A percentile compares a stretch with the other conserved stretches of the same genome.
phyloP scores from a whole-genome alignment of 1,140 invertebrate species.

The Plectrocnemia conspersa region DNA sequence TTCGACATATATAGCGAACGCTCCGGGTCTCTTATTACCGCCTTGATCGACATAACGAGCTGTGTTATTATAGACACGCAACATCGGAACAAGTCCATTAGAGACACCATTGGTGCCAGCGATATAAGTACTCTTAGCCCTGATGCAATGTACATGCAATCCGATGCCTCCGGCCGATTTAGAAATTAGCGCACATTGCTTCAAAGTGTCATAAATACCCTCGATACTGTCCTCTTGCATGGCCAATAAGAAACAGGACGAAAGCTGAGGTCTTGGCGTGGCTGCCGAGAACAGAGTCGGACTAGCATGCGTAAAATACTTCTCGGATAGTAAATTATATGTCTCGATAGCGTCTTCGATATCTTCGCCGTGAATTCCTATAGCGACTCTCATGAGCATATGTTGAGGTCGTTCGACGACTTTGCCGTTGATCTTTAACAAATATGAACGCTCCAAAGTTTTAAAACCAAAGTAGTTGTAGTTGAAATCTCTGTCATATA shows the following conservation, averaged over 20 bases:
- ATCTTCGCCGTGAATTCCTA: constrained; percentile 94
- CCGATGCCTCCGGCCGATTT: constrained; percentile 98
- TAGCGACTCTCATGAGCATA: constrained; percentile 96
- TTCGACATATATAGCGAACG: constrained; percentile 98
- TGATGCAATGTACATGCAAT: constrained; percentile 93
- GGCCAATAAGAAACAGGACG: constrained; percentile 92
- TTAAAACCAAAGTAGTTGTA: constrained; percentile 99
- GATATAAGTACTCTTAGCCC: constrained; percentile 87
- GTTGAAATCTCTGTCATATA: constrained; percentile 94
- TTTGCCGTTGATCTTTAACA: constrained; percentile 91
- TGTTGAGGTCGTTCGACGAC: constrained; percentile 96
- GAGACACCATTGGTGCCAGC: constrained; percentile 92
- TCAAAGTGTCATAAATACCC: constrained; percentile 94
- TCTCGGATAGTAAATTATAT: constrained; percentile 92
- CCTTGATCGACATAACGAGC: constrained; percentile 98
- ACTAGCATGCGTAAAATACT: constrained; percentile 97
- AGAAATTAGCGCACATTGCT: constrained; percentile 93
- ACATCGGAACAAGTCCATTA: constrained; percentile 97
- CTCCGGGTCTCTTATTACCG: constrained; percentile 96
- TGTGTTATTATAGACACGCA: constrained; percentile 94
- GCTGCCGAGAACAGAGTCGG: constrained; percentile 96
- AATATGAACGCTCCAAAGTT: constrained; percentile 93
- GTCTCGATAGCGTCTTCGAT: constrained; percentile 93
- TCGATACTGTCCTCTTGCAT: constrained; percentile 97
- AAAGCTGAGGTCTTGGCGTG: constrained; percentile 86